These are phyloP conservation scores for Hipposideros larvatus DNA, from an alignment of 2,797 vertebrate genomes.

Conservation along the genomic window DNA sequence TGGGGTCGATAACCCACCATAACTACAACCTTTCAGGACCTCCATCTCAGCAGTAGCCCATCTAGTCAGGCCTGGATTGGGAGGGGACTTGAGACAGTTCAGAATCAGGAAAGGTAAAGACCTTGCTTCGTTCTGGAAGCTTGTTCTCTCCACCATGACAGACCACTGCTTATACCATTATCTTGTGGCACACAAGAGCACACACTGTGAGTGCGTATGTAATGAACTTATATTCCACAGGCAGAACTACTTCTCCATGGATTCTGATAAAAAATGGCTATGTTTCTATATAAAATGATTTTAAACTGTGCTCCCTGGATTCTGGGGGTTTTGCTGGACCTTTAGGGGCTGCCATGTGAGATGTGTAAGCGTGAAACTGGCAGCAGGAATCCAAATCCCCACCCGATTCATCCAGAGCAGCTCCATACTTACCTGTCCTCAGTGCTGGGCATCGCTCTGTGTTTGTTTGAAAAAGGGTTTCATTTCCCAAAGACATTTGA, in stretches of 20 bases:
- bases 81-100: not conserved
- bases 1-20: not conserved
- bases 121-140: constrained; percentile 2
- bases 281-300: not conserved
- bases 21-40: not conserved
- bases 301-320: not conserved
- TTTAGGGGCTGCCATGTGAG: not conserved
- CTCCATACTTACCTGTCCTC: not conserved
- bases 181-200: not conserved
- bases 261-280: not conserved
- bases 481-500: not conserved
- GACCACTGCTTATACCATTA: not conserved
- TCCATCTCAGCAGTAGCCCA: not conserved
- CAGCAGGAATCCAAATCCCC: not conserved
- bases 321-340: not conserved
- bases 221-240: not conserved
- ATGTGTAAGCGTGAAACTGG: not conserved
- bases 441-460: not conserved
- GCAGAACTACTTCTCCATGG: not conserved
- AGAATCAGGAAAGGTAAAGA: not conserved
- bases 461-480: not conserved
- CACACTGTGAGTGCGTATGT: not conserved
- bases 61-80: not conserved
- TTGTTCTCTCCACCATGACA: not conserved
- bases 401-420: too few relatives aligned